Base-by-base conservation (phyloP, 2,888 invertebrate species). In the Baccha elongata region DNA sequence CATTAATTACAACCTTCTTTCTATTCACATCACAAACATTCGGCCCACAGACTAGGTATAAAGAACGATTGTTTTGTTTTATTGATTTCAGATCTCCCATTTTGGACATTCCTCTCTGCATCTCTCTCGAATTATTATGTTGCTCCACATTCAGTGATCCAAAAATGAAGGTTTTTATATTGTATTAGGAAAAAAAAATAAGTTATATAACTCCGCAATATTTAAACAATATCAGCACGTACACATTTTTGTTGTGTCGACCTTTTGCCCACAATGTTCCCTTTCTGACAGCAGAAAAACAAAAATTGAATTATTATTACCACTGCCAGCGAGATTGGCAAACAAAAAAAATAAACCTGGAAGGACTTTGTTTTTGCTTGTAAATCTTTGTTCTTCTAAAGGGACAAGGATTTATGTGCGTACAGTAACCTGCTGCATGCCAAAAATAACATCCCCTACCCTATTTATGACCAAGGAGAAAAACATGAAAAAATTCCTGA, bases 231-330 rank as follows among this genome's bases (percentile, higher is more conserved):
- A 76, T 72, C 68, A 72, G 60, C 83, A 76, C 76, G 72, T 83
- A n/a, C n/a, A n/a, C n/a, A n/a, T 37, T 26, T 37, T 53, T 44
- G 65, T 53, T 37, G 64, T 50, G 52, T 50, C 74, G 62, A 71
- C 46, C 42, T 52, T 58, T 52, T 46, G 53, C 52, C 69, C 62
- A 53, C 52, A 44, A 48, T 50, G 60, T 37, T 55, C 40, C 8
- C 26, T 19, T 17, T 42, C 65, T 42, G 76, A 60, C 75, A 67
- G 71, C 11, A 64, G 60, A 76, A 75, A 67, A 76, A 72, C 71
- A 76, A 83, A 68, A 83, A 83, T 76, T 83, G 62, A 83, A 83
- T 83, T 76, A 83, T 83, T 72, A 83, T 68, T 64, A 50, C 72
- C 68, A 62, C 37, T 40, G 42, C 48, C 26, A 58, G 26, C 3